Conservation (phyloP, 2,797 vertebrate genomes). For the Aythya fuligula region DNA sequence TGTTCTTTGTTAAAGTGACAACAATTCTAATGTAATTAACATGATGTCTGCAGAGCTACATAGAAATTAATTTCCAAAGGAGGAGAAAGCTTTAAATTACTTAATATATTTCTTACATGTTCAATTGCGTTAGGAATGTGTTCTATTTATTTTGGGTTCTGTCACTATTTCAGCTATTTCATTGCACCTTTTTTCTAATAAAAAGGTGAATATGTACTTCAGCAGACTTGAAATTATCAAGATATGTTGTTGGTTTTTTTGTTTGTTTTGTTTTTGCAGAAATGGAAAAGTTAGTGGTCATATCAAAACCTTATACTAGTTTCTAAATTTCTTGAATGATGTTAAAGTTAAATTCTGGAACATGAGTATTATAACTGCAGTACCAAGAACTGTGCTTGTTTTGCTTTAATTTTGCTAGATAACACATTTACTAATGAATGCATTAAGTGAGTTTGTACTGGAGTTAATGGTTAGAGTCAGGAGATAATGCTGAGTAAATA, state of each 20-base stretch:
- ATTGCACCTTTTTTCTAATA: neutral
- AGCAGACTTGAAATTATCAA: neutral
- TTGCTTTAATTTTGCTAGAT: neutral
- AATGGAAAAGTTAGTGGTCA: neutral
- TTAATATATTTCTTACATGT: neutral
- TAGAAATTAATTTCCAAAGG: neutral
- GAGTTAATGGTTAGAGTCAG: neutral
- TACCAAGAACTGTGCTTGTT: neutral
- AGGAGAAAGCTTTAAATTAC: neutral
- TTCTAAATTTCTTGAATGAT: neutral
- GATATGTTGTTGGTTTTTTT: neutral
- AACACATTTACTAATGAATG: fast-evolving
- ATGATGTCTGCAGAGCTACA: neutral
- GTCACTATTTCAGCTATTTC: neutral
- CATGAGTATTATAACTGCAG: neutral
- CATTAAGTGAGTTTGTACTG: neutral
- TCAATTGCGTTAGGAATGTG: neutral
- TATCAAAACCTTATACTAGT: neutral
- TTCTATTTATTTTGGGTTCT: neutral
- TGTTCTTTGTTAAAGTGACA: slow-evolving; percentile 39
- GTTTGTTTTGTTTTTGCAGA: neutral
- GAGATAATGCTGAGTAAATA: neutral
- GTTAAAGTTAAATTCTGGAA: neutral
- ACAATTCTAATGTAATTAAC: neutral
- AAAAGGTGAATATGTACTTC: neutral